Percentiles rank a stretch among this genome's conserved stretches.
Conservation (phyloP, 30 jellyfish, hydroid and myxozoan species). For the Chrysaora quinquecirrha region DNA sequence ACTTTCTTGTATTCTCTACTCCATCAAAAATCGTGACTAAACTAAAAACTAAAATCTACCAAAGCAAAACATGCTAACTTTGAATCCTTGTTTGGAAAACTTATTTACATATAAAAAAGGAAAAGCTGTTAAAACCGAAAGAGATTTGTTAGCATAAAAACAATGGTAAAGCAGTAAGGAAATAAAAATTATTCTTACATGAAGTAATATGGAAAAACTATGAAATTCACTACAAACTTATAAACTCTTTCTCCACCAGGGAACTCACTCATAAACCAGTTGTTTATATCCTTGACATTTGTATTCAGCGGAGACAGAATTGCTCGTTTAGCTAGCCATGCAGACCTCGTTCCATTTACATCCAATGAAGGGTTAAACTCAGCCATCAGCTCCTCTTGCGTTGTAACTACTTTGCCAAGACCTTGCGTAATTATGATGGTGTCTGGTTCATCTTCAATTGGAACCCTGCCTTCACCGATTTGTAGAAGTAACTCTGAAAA, state of each 20-base stretch:
- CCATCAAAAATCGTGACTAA: too few species aligned
- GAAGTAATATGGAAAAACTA: too few species aligned
- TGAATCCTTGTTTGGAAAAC: too few species aligned
- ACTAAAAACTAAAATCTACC: too few species aligned
- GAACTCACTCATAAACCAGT: constrained; percentile 3
- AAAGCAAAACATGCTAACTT: too few species aligned
- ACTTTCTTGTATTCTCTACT: too few species aligned
- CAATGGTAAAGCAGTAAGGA: too few species aligned
- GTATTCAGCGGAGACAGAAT: constrained; percentile 24
- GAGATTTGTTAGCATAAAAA: too few species aligned
- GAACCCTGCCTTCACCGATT: constrained; percentile 16
- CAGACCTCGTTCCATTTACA: not conserved
- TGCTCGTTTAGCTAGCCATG: constrained; percentile 37
- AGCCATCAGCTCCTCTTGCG: not conserved
- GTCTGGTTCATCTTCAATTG: not conserved
- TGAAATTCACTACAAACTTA: constrained; percentile 33
- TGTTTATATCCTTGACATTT: not conserved
- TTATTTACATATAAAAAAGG: too few species aligned
- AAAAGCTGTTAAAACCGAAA: too few species aligned
- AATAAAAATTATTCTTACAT: too few species aligned
- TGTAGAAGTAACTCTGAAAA: constrained; percentile 5
- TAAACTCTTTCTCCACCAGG: constrained; percentile 20
- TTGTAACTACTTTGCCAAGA: not conserved
- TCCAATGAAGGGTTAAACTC: not conserved
- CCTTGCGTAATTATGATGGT: not conserved